These are phyloP conservation scores for Ypsolopha scabrella DNA, from an alignment of 2,888 invertebrate genomes.

Conservation along the genomic window DNA sequence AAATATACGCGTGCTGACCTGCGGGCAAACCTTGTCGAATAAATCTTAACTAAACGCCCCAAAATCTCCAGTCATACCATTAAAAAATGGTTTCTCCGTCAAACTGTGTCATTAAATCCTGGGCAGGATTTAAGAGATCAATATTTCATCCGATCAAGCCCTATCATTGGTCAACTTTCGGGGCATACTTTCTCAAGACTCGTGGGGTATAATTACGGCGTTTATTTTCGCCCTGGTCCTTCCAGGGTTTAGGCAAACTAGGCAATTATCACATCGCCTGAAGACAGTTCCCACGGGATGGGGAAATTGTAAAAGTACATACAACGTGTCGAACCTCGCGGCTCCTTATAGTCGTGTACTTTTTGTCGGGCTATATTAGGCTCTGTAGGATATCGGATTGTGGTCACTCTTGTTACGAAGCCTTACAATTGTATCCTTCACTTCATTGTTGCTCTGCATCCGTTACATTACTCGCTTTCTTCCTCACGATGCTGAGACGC, in stretches of 20 bases:
- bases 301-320: constrained; percentile 52
- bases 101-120: neutral
- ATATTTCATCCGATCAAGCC: constrained; percentile 35
- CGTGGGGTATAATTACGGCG: constrained; percentile 41
- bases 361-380: constrained; percentile 39
- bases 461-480: constrained; percentile 6
- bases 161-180: constrained; percentile 21
- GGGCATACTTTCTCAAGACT: constrained; percentile 32
- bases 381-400: constrained; percentile 28
- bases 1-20: neutral
- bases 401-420: constrained; percentile 46
- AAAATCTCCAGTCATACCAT: neutral
- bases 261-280: constrained; percentile 59
- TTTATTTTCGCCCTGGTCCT: constrained; percentile 37
- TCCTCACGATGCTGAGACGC: neutral
- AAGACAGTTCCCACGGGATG: constrained; percentile 60
- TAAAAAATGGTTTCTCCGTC: neutral
- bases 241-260: constrained; percentile 54
- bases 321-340: constrained; percentile 50
- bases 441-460: neutral
- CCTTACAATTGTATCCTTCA: constrained; percentile 22
- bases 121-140: constrained; percentile 17
- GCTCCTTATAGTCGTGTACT: constrained; percentile 29
- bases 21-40: neutral
- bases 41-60: neutral